phyloP scores from a whole-genome alignment of 2,113 vertebrate genomes.

The Charina bottae region DNA sequence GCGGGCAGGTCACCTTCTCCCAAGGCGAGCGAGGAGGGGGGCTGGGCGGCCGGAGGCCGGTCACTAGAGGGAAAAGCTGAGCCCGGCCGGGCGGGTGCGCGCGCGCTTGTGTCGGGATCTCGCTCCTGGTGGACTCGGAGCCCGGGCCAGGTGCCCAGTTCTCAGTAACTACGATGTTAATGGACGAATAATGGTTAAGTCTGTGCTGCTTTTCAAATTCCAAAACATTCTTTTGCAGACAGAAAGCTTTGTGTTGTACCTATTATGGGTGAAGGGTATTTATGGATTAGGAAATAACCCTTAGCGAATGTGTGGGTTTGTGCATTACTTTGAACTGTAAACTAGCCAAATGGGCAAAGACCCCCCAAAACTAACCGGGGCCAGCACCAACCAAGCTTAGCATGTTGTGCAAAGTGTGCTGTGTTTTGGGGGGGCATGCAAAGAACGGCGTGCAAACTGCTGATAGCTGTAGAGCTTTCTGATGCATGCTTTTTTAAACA shows the following conservation, averaged over 20 bases:
- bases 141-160: not conserved
- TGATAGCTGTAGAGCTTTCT: not conserved
- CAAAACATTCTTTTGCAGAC: not conserved
- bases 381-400: not conserved
- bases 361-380: no score
- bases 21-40: not conserved
- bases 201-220: not conserved
- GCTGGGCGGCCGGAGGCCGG: not conserved
- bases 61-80: not conserved
- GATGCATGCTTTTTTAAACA: not conserved
- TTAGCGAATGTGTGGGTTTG: not conserved
- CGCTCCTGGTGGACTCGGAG: not conserved
- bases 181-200: rapidly evolving
- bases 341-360: not conserved
- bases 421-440: not conserved
- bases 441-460: not conserved
- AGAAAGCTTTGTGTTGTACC: rapidly evolving
- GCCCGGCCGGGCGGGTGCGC: not conserved
- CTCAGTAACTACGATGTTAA: not conserved
- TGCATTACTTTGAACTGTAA: not conserved
- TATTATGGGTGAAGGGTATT: not conserved
- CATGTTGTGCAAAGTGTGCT: not conserved
- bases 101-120: no score
- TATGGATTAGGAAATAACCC: not conserved
- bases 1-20: not conserved